Percentiles rank a stretch among this genome's conserved stretches.
Conservation (phyloP, 2,888 invertebrate genomes). For the Parthenolecanium corni region DNA sequence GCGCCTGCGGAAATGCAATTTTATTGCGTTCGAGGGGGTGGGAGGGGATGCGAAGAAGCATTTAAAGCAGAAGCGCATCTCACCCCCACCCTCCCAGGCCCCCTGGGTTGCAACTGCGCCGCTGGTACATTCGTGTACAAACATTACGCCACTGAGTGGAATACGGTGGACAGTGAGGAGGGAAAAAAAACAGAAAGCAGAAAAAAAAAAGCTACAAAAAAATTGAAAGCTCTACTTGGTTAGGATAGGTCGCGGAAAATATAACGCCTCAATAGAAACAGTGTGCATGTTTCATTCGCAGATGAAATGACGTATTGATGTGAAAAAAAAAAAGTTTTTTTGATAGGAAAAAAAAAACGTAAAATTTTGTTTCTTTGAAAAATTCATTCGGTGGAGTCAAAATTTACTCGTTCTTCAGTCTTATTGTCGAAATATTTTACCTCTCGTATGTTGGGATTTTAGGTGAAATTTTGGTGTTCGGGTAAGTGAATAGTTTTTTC, state of each 20-base stretch:
- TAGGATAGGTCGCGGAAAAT: conserved; percentile 23
- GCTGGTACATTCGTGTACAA: not conserved
- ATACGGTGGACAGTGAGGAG: not conserved
- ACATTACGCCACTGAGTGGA: conserved; percentile 18
- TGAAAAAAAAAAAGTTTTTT: too few relatives aligned
- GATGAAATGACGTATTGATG: conserved; percentile 10
- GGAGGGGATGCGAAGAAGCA: too few relatives aligned
- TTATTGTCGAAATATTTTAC: too few relatives aligned
- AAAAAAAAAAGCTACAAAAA: not conserved
- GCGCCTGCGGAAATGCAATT: conserved; percentile 25
- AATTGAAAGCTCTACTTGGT: conserved; percentile 16
- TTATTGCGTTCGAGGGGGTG: not conserved
- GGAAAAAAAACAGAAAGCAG: too few relatives aligned
- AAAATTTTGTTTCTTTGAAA: too few relatives aligned
- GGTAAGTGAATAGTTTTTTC: too few relatives aligned
- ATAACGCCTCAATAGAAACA: not conserved
- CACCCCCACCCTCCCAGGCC: not conserved
- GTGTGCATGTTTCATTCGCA: conserved; percentile 13
- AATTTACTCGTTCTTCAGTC: too few relatives aligned
- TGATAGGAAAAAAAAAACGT: too few relatives aligned
- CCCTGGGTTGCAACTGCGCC: not conserved
- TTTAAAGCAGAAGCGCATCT: conserved; percentile 22
- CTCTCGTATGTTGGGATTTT: too few relatives aligned
- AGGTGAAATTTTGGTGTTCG: too few relatives aligned
- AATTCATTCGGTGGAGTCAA: too few relatives aligned